Conservation (phyloP, 2,113 vertebrate species). For the Regulus satrapa region DNA sequence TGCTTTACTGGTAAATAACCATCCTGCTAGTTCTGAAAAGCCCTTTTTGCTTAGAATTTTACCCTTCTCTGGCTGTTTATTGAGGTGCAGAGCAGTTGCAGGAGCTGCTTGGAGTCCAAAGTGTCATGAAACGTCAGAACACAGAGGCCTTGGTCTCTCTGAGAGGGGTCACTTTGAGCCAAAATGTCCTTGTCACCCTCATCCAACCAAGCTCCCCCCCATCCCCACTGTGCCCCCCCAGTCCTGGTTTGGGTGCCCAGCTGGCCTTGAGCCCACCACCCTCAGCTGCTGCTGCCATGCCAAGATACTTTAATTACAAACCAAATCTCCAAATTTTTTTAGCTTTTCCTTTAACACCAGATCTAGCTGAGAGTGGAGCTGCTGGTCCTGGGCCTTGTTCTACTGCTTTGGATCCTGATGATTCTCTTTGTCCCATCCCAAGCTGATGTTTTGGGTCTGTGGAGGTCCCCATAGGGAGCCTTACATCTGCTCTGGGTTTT, state of each 20-base stretch:
- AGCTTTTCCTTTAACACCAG: neutral
- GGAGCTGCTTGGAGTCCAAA: neutral
- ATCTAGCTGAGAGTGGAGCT: neutral
- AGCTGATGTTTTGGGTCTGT: neutral
- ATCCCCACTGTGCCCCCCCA: neutral
- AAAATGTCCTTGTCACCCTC: neutral
- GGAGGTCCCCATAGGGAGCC: neutral
- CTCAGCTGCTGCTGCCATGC: neutral
- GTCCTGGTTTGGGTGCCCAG: neutral
- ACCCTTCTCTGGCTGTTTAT: neutral
- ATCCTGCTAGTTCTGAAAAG: neutral
- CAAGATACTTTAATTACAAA: neutral
- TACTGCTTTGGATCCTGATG: neutral
- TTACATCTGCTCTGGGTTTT: neutral
- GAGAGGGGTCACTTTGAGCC: neutral
- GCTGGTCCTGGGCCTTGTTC: neutral
- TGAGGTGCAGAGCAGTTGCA: neutral
- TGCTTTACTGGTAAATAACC: neutral
- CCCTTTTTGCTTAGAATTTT: neutral
- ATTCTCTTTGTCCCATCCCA: neutral
- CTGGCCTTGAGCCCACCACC: neutral
- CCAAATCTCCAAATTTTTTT: neutral
- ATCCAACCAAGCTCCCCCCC: neutral
- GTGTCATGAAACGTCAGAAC: fast-evolving
- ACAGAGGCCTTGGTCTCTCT: neutral